Evolutionary conservation across 1,140 invertebrate species (phyloP), one percentile per base, ranked within the genome.

Genomic region (Monomorium pharaonis): DNA sequence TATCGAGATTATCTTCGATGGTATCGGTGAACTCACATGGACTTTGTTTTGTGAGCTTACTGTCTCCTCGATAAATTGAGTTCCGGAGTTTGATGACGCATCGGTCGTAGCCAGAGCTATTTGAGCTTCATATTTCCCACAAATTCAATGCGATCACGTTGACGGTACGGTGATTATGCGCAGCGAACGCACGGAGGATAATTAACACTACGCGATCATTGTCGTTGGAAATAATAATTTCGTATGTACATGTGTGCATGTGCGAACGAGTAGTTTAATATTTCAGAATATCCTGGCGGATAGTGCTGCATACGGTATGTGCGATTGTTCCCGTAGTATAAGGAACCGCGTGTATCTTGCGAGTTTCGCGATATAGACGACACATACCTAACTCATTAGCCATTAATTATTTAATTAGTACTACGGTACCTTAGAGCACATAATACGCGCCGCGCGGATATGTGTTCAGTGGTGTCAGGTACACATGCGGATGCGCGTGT

Each of bases 11-110:
- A 91, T 91, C 89, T 90, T 84, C 63, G 63, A 69, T 76, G 30
- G 84, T 77, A 88, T 85, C 78, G 60, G 81, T 80, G n/a, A n/a
- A 69, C 60, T 30, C 44, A 60, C 58, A 62, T 80, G 70, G 67
- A 87, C 83, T 89, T 90, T 88, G 83, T 91, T 91, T 90, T 91
- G 89, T 85, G 87, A 90, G 78, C 80, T 88, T 84, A 85, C 70
- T 84, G 58, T 87, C 83, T 84, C 69, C 77, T 85, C 44, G 86
- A 85, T 90, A 90, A 91, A 91, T 91, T 87, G 62, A 88, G 69
- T 83, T 75, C 44, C 78, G n/a, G 21, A 70, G 54, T 63, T 75
- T 77, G 69, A 62, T 85, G 56, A 85, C 69, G 47, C 51, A 80
- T 67, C 18, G 72, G 74, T 85, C 1, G 51, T 18, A 56, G 21